phyloP scores from a whole-genome alignment of 2,113 vertebrate genomes.

The Tursiops truncatus region DNA sequence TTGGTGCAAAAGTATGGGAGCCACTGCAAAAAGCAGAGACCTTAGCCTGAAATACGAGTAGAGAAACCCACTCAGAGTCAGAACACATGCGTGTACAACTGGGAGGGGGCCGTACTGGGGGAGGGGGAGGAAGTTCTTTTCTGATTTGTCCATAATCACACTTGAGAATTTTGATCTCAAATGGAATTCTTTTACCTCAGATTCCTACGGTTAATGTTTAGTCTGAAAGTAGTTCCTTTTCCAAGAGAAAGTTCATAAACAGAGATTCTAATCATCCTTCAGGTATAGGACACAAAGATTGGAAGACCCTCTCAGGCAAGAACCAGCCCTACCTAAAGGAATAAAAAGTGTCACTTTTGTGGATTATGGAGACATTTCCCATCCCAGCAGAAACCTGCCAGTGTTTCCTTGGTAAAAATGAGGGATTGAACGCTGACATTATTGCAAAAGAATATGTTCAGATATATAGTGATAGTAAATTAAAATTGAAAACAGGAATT shows the following conservation, averaged over 20 bases:
- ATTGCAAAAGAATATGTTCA: not conserved
- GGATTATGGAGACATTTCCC: not conserved
- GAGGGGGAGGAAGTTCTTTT: not conserved
- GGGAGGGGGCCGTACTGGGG: rapidly evolving
- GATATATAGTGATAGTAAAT: not conserved
- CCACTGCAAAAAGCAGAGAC: not conserved
- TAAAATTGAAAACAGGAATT: not conserved
- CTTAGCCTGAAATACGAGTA: not conserved
- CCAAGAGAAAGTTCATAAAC: not conserved
- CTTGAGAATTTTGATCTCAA: not conserved
- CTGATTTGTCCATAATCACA: not conserved
- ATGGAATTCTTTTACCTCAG: not conserved
- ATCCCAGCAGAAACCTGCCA: not conserved
- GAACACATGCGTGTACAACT: rapidly evolving
- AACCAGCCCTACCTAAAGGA: not conserved
- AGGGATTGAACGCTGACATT: not conserved
- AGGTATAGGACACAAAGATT: not conserved
- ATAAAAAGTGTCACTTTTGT: not conserved
- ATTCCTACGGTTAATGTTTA: not conserved
- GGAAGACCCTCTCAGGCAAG: not conserved
- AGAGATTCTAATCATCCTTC: not conserved
- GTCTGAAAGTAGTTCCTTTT: not conserved
- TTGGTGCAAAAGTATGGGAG: rapidly evolving
- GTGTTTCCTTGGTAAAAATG: not conserved
- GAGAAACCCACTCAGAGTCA: not conserved